A percentile compares a stretch with the other conserved stretches of the same genome.
Conservation (phyloP, 2,888 invertebrate genomes). For the Anagyrus pseudococci region DNA sequence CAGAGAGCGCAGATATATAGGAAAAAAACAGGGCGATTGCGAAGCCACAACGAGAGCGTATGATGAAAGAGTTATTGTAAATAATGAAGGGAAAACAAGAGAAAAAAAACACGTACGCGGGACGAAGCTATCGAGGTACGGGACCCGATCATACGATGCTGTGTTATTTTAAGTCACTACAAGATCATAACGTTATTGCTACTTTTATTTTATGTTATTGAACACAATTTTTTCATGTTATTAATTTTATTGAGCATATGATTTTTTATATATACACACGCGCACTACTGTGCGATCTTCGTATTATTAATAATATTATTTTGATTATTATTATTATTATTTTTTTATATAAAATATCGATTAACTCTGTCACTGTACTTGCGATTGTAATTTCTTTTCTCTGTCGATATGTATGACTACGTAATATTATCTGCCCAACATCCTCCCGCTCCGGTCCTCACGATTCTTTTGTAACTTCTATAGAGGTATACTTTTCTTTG, state of each 20-base stretch:
- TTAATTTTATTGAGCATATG: conserved; percentile 59
- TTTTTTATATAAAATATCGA: conserved; percentile 40
- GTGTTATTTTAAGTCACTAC: conserved; percentile 61
- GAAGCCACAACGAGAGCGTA: conserved; percentile 21
- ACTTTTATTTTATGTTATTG: conserved; percentile 60
- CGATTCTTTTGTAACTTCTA: conserved; percentile 43
- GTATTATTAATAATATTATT: conserved; percentile 43
- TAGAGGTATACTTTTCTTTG: conserved; percentile 10
- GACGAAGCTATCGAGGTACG: conserved; percentile 38
- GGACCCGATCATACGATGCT: conserved; percentile 59
- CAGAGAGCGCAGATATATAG: conserved; percentile 26
- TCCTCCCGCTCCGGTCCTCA: conserved; percentile 47
- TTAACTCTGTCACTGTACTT: conserved; percentile 34
- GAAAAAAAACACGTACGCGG: conserved; percentile 24
- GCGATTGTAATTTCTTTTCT: conserved; percentile 33
- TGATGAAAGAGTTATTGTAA: conserved; percentile 7
- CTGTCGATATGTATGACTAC: conserved; percentile 18
- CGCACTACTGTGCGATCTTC: conserved; percentile 46
- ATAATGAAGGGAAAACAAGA: background rate
- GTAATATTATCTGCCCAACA: conserved; percentile 11
- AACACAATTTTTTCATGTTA: conserved; percentile 56
- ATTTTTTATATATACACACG: conserved; percentile 41
- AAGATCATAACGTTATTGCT: conserved; percentile 59
- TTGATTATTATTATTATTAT: conserved; percentile 29
- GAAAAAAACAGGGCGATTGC: conserved; percentile 20